Evolutionary conservation across 2,113 vertebrate species (phyloP).

Genomic region (Dasyurus viverrinus): DNA sequence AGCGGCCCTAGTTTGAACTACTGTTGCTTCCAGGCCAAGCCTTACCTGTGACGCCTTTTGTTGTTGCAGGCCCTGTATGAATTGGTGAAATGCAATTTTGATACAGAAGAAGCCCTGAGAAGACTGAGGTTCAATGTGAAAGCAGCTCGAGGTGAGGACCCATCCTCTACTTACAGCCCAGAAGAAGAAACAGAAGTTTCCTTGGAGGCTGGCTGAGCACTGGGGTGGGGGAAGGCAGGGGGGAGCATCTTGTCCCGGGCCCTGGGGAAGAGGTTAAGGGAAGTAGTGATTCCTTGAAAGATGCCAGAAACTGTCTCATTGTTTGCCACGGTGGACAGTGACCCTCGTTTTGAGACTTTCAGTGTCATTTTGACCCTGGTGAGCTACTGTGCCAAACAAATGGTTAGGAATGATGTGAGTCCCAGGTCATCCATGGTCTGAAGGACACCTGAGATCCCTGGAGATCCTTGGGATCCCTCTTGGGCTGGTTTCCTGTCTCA

Average conservation of each 20-base stretch:
- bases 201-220: no score
- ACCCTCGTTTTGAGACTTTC: no score
- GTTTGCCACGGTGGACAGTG: not conserved
- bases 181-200: no score
- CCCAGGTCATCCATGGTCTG: no score
- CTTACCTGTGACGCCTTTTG: not conserved
- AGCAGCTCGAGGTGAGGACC: conserved; percentile 93
- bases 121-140: conserved; percentile 95
- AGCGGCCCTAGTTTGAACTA: not conserved
- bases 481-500: no score
- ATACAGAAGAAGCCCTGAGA: conserved; percentile 95
- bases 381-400: no score
- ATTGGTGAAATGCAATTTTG: conserved; percentile 97
- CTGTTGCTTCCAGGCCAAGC: not conserved
- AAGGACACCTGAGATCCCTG: no score
- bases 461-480: no score
- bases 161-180: not conserved
- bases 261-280: not conserved
- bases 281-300: not conserved
- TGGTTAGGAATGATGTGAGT: no score
- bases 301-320: not conserved
- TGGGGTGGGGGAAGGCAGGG: no score
- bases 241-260: no score
- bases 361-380: no score
- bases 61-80: conserved; percentile 93